Percentiles rank a stretch among this genome's conserved stretches.
These are phyloP conservation scores for Microtus agrestis DNA, from an alignment of 2,797 vertebrate genomes.

Conservation along the genomic window DNA sequence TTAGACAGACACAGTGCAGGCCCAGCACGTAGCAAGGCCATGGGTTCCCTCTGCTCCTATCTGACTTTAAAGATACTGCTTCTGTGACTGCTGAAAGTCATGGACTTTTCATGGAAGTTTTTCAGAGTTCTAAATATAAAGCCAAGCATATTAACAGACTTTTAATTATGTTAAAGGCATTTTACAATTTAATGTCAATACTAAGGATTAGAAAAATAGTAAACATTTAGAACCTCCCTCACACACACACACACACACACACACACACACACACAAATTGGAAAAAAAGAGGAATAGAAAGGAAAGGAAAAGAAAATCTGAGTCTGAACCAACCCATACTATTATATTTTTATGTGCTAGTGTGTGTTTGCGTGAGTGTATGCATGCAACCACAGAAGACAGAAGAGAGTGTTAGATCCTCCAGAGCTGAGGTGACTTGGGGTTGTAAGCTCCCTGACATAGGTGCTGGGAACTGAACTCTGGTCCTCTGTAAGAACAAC, in stretches of 20 bases:
- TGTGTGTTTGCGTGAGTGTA: not conserved
- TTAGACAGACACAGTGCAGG: not conserved
- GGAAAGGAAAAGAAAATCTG: not conserved
- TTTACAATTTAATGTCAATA: not conserved
- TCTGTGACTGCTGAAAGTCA: constrained; percentile 22
- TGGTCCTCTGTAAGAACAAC: not conserved
- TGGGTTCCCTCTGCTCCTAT: not conserved
- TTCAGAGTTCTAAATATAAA: constrained; percentile 61
- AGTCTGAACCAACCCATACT: not conserved
- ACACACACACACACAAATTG: not conserved
- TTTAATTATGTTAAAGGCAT: constrained; percentile 59
- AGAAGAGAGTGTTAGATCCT: not conserved
- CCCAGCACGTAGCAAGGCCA: not conserved
- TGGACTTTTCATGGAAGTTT: constrained; percentile 33
- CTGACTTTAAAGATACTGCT: not conserved
- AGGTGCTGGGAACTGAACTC: not conserved
- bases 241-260: no score
- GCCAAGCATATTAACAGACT: constrained; percentile 38
- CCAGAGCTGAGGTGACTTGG: not conserved
- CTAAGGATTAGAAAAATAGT: not conserved
- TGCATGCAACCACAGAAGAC: not conserved
- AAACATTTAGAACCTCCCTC: not conserved
- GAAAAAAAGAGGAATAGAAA: not conserved
- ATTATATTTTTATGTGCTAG: not conserved
- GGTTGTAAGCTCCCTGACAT: not conserved